Evolutionary conservation across 2,113 vertebrate species (phyloP).

Genomic region (Catharus fuscescens): DNA sequence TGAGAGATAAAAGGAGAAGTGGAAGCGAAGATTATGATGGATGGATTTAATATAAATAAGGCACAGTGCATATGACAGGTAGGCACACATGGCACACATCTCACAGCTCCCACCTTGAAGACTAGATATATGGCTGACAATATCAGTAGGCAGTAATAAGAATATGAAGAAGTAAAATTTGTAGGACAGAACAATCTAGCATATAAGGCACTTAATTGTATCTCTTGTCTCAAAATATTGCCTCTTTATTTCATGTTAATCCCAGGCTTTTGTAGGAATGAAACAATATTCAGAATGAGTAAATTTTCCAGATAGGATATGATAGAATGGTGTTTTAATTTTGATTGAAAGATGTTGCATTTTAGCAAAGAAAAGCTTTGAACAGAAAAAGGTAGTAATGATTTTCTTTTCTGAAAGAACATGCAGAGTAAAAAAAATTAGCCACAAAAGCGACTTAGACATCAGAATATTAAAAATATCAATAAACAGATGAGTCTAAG

Average conservation of each 20-base stretch:
- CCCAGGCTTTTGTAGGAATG: background rate
- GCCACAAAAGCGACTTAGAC: background rate
- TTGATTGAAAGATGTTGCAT: background rate
- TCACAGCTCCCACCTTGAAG: background rate
- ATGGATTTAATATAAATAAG: background rate
- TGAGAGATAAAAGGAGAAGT: background rate
- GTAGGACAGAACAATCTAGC: background rate
- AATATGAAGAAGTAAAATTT: background rate
- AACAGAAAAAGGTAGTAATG: background rate
- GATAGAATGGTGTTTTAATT: background rate
- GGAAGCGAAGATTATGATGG: background rate
- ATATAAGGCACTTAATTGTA: background rate
- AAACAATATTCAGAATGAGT: background rate
- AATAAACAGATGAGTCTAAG: background rate
- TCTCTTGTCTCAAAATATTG: background rate
- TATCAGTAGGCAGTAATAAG: background rate
- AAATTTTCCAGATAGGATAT: background rate
- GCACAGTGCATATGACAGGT: background rate
- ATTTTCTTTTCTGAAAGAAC: background rate
- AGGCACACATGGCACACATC: background rate
- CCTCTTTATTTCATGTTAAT: background rate
- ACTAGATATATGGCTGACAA: background rate
- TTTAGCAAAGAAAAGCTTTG: background rate
- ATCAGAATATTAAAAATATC: background rate
- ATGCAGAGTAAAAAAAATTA: background rate